Percentiles rank a stretch among this genome's conserved stretches.
Conservation (phyloP, 2,113 vertebrate genomes). For the Corythoichthys intestinalis region DNA sequence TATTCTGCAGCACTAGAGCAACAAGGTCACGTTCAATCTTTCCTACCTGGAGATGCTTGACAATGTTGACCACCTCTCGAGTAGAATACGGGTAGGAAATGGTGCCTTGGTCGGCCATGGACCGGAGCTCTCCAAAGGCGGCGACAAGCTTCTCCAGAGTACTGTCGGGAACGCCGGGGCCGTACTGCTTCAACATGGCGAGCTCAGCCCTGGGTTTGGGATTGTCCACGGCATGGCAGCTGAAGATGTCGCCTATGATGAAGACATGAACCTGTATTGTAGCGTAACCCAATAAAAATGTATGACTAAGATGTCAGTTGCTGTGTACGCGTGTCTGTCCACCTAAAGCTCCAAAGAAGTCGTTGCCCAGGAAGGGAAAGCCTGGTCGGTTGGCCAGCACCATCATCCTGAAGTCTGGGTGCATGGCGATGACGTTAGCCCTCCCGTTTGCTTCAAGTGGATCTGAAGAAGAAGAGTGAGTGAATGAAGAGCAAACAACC, state of each 20-base stretch:
- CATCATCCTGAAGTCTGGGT: slow-evolving; percentile 96
- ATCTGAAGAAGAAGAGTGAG: slow-evolving; percentile 69
- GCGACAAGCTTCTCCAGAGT: slow-evolving; percentile 87
- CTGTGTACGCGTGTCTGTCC: background rate
- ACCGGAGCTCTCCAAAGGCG: slow-evolving; percentile 91
- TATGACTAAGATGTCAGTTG: too few species aligned
- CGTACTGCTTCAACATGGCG: slow-evolving; percentile 90
- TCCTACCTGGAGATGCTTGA: slow-evolving; percentile 92
- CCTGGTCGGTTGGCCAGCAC: slow-evolving; percentile 95
- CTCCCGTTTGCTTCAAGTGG: slow-evolving; percentile 63
- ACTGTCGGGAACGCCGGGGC: slow-evolving; percentile 82
- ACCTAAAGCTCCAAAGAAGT: slow-evolving; percentile 97
- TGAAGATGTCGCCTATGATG: slow-evolving; percentile 89
- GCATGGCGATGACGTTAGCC: slow-evolving; percentile 81
- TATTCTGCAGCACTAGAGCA: background rate
- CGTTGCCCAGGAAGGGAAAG: slow-evolving; percentile 96
- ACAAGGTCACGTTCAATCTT: slow-evolving; percentile 4
- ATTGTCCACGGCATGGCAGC: slow-evolving; percentile 97
- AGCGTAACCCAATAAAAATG: background rate
- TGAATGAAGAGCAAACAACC: background rate
- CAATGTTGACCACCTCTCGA: slow-evolving; percentile 95
- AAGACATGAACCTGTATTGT: background rate
- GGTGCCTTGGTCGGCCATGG: slow-evolving; percentile 90
- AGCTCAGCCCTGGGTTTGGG: slow-evolving; percentile 88
- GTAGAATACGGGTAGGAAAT: slow-evolving; percentile 98